These are phyloP conservation scores for Ennomos fuscantarius DNA, from an alignment of 2,888 invertebrate species.

Conservation along the genomic window DNA sequence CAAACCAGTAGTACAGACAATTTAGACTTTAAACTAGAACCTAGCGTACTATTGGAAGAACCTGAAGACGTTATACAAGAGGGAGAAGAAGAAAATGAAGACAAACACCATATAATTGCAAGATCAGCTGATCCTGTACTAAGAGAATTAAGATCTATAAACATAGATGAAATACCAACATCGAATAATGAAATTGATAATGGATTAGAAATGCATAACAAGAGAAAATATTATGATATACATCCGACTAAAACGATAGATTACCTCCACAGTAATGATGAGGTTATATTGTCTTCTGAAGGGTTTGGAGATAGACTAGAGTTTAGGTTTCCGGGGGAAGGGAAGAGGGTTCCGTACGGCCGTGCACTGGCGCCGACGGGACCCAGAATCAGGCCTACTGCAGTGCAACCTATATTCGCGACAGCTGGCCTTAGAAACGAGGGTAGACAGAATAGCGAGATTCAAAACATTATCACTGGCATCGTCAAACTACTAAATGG, in stretches of 20 bases:
- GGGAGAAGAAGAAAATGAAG: conserved; percentile 51
- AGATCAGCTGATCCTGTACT: conserved; percentile 82
- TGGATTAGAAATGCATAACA: conserved; percentile 80
- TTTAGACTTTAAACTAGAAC: conserved; percentile 71
- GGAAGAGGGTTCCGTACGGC: conserved; percentile 89
- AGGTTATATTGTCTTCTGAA: conserved; percentile 68
- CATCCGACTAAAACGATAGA: conserved; percentile 83
- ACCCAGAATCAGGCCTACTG: conserved; percentile 86
- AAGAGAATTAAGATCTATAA: conserved; percentile 81
- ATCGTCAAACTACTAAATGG: conserved; percentile 95
- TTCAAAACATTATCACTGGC: conserved; percentile 95
- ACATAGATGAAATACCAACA: conserved; percentile 78
- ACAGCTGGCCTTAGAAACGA: conserved; percentile 78
- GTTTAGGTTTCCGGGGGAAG: conserved; percentile 90
- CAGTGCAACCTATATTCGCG: conserved; percentile 83
- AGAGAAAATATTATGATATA: conserved; percentile 81
- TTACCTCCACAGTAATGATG: conserved; percentile 64
- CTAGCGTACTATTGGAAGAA: conserved; percentile 61
- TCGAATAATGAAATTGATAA: conserved; percentile 86
- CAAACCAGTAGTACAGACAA: conserved; percentile 68
- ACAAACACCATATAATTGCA: conserved; percentile 72
- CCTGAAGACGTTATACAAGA: conserved; percentile 40
- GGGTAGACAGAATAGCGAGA: conserved; percentile 86
- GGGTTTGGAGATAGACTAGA: conserved; percentile 75
- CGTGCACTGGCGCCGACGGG: conserved; percentile 87